Evolutionary conservation across 2,888 invertebrate species (phyloP).

Genomic region (Agrochola litura): DNA sequence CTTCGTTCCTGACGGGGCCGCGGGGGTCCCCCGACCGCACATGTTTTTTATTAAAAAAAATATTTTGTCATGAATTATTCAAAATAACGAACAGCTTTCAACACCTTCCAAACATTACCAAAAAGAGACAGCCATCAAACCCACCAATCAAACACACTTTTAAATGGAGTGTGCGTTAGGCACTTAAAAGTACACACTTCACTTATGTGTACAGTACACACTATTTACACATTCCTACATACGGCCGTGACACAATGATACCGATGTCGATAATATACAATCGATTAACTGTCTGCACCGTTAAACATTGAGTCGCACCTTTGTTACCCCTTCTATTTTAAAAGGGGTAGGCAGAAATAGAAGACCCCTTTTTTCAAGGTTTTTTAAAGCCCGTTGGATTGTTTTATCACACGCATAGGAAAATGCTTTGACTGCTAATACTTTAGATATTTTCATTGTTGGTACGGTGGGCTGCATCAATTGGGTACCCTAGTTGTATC

Average conservation of each 20-base stretch:
- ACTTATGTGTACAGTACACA: background rate
- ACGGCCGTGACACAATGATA: conserved; percentile 71
- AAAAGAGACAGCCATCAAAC: background rate
- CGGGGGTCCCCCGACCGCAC: too few relatives aligned
- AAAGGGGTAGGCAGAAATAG: conserved; percentile 53
- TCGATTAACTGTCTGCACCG: conserved; percentile 74
- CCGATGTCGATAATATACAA: conserved; percentile 69
- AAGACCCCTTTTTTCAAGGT: conserved; percentile 50
- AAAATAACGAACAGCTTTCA: background rate
- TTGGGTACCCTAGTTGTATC: too few relatives aligned
- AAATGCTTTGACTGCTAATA: background rate
- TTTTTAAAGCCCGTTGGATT: conserved; percentile 8
- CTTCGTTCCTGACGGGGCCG: too few relatives aligned
- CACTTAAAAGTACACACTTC: conserved; percentile 13
- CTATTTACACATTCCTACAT: conserved; percentile 43
- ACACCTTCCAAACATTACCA: background rate
- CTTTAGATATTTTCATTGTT: background rate
- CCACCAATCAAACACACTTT: background rate
- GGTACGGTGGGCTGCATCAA: too few relatives aligned
- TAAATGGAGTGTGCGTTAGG: background rate
- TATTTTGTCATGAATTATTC: too few relatives aligned
- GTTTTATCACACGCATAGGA: background rate
- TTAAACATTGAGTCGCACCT: conserved; percentile 67
- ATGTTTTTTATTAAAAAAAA: too few relatives aligned
- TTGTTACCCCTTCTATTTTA: conserved; percentile 53